Evolutionary conservation across 2,113 vertebrate species (phyloP).

Genomic region (Ibidorhyncha struthersii): DNA sequence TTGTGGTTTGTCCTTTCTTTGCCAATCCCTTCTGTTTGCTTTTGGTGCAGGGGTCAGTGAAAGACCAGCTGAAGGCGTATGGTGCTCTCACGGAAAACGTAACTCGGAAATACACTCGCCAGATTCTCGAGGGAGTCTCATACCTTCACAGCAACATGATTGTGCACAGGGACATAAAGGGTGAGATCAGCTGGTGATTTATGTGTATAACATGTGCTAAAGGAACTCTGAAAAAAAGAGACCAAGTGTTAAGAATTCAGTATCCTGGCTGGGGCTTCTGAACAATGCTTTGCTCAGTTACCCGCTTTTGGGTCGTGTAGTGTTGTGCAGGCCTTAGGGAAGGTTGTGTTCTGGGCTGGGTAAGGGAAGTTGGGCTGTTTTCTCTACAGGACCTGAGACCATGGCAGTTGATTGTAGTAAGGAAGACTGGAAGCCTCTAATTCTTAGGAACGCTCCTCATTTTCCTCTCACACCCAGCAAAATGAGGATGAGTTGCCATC

Average conservation of each 20-base stretch:
- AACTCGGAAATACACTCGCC: constrained; percentile 92
- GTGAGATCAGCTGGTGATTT: constrained; percentile 64
- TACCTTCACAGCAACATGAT: constrained; percentile 99
- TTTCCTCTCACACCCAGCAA: background rate
- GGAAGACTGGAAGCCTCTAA: background rate
- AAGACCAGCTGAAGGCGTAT: constrained; percentile 95
- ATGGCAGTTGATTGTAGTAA: background rate
- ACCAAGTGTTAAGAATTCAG: background rate
- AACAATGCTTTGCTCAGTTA: background rate
- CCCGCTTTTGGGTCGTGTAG: background rate
- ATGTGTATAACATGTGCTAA: background rate
- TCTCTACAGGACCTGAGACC: background rate
- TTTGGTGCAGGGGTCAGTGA: constrained; percentile 87
- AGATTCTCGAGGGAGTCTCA: constrained; percentile 95
- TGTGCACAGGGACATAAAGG: constrained; percentile 96
- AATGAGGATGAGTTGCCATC: background rate
- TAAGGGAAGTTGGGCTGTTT: background rate
- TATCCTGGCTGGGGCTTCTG: background rate
- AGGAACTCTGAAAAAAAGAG: background rate
- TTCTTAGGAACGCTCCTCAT: background rate
- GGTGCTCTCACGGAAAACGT: constrained; percentile 94
- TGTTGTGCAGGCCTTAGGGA: background rate
- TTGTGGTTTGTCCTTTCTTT: background rate
- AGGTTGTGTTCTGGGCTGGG: background rate
- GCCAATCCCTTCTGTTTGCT: background rate